Percentiles rank a stretch among this genome's conserved stretches.
Conservation (phyloP, 1,140 invertebrate species). For the Platyscapa corneri region DNA sequence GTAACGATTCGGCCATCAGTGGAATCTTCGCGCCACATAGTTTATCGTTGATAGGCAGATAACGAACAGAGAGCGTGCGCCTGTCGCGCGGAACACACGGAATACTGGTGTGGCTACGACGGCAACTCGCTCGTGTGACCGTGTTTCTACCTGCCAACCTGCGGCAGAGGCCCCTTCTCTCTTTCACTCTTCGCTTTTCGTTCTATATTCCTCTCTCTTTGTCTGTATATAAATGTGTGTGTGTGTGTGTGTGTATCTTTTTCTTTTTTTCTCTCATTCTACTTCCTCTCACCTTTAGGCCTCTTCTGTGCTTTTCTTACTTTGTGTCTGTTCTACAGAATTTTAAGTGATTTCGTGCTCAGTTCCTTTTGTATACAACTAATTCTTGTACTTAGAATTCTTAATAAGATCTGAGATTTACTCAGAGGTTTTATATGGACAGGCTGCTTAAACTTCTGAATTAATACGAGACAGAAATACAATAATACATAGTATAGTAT, state of each 20-base stretch:
- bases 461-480: background rate
- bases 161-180: constrained; percentile 11
- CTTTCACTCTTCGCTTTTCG: background rate
- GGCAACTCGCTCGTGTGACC: constrained; percentile 21
- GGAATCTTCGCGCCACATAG: background rate
- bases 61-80: background rate
- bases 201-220: background rate
- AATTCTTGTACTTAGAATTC: background rate
- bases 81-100: background rate
- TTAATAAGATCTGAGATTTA: background rate
- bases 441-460: background rate
- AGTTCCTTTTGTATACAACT: constrained; percentile 10
- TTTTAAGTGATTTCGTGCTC: background rate
- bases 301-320: background rate
- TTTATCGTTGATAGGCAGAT: background rate
- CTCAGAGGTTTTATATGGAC: background rate
- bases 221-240: too few relatives aligned
- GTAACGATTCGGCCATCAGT: background rate
- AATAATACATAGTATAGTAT: background rate
- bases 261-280: background rate
- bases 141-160: constrained; percentile 46
- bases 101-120: background rate
- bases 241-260: too few relatives aligned
- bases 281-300: background rate
- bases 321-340: background rate